Base-by-base conservation (phyloP, 2,888 invertebrate genomes). In the Trissoscelio sp. region DNA sequence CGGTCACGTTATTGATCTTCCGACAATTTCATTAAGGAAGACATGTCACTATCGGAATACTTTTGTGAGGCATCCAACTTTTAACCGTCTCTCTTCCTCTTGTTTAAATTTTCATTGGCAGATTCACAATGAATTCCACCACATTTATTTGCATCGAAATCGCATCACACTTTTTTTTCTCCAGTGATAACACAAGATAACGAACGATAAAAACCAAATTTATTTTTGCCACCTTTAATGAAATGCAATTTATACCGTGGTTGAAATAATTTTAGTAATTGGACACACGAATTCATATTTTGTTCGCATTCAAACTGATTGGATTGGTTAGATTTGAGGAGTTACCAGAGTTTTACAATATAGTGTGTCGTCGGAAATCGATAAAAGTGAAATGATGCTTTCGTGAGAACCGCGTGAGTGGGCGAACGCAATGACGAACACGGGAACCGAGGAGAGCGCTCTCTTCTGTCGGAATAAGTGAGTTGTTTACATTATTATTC, bases 401-500 rank as follows among this genome's bases (percentile, higher is more conserved):
- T 75, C 67, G 58, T 67, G 67, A 58, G 67, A 66, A 58, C 28
- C 55, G 14, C 39, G 46, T 22, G 58, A 44, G 72, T 72, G 72
- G 51, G 16, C 55, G 69, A 22, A 44, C 55, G 42, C 9, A 9
- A 16, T 1, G 22, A n/a, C 12, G 28, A 28, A 12, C n/a, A 31
- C 51, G 48, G 20, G 31, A 57, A 24, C 16, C 7, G 28, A n/a
- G n/a, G 28, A n/a, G n/a, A 44, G 28, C 28, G 16, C 16, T 1
- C 51, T 60, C 34, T 14, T 58, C 67, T 34, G 18, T 28, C 11
- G 24, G 22, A 75, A 66, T 58, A 58, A 66, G 18, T 46, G 48
- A 67, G 58, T 58, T 75, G 67, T 67, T 75, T 75, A 58, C 75
- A 67, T 75, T 75, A 66, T 51, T 75, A 75, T 67, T 67, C 69